Evolutionary conservation across 2,113 vertebrate genomes (phyloP), one percentile per base, ranked within the genome.

Genomic region (Shinisaurus crocodilurus): DNA sequence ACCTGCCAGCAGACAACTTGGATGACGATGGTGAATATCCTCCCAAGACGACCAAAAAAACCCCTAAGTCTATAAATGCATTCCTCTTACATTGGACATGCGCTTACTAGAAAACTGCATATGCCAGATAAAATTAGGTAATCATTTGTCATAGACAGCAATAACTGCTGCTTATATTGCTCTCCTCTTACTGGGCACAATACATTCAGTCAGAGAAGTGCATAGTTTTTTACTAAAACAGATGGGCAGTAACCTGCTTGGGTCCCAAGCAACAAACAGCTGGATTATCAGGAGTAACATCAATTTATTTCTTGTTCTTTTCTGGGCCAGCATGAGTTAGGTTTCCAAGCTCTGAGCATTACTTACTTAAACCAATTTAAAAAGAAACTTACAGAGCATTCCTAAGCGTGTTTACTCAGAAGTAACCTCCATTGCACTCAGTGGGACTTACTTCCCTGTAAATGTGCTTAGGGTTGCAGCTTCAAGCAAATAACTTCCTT

Each of bases 121-220:
- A 72, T 60, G 70, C 6, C 20, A 89, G 1, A 48, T 50, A 91
- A 91, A 48, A 0, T 15, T 89, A 77, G 84, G 37, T 92, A 92
- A 89, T 90, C 40, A 82, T 89, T 93, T 96, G 79, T 79, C 94
- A 91, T 92, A 92, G 92, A 95, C 88, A 92, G 94, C 94, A 92
- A 84, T 95, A 94, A 93, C 94, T 40, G 57, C n/a, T 43, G 15
- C 65, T 67, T 43, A 60, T 63, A 32, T 70, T 9, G 23, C 40
- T 63, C 63, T 57, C 27, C 84, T 86, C 50, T n/a, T 50, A 48
- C 48, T 80, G 45, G 74, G 45, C 50, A 77, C 34, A 40, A 5
- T 54, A 45, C 7, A 50, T 54, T 16, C 27, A 34, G 12, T 54
- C 45, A 43, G 45, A 43, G 89, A 75, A 32, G 27, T 40, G 40